Base-by-base conservation (phyloP, 2,888 invertebrate species). In the Meliscaeva auricollis region DNA sequence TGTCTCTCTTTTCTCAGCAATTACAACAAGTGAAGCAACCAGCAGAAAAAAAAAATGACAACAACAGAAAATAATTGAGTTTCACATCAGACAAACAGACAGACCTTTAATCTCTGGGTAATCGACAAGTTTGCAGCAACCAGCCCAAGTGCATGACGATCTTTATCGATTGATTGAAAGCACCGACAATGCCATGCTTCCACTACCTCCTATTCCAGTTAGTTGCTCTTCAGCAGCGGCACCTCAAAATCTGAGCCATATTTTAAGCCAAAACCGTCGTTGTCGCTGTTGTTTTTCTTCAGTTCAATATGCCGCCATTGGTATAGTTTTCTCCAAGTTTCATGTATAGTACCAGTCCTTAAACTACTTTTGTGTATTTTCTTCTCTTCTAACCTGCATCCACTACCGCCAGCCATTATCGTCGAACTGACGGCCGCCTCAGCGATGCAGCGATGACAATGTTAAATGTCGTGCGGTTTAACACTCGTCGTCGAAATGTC, bases 81-180 rank as follows among this genome's bases (percentile, higher is more conserved):
- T 81, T 84, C 69, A 64, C 50, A 46, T 69, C 32, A 46, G 58
- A 50, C 26, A 46, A 26, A 8, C 9, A 73, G 66, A 52, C 69
- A 68, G 41, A 46, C 66, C 58, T 60, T 58, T 66, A 48, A 72
- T 68, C 56, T 60, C 4, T 58, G 2, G 58, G 58, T 74, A 83
- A 73, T 78, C 68, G 73, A 64, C 84, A 54, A 78, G 30, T 72
- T 64, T 72, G 52, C 83, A 75, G 66, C 80, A 78, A 66, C 64
- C 73, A 79, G 79, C 78, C 83, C 84, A 85, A 85, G 81, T 80
- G 76, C 76, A 76, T 60, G 62, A 48, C 62, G 85, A 85, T 85
- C 81, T 77, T 76, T 85, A 85, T 85, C 85, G 64, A 69, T 76
- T 85, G 85, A 81, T 85, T 85, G 85, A 85, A 81, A 73, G 76